Base-by-base conservation (phyloP, 2,888 invertebrate genomes). In the Buathra laborator region DNA sequence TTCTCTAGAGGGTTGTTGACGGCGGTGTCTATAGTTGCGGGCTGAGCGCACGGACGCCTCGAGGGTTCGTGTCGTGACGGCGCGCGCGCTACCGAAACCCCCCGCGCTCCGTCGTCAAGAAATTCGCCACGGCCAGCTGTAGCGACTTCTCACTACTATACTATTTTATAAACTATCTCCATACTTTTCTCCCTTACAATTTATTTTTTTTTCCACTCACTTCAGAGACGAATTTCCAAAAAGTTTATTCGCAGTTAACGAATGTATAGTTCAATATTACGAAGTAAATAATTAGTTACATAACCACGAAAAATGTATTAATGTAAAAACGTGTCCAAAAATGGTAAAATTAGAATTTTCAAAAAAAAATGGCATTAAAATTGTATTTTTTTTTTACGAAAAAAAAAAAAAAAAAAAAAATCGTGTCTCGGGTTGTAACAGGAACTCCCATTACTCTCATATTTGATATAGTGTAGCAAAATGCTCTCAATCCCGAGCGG, bases 61-160 rank as follows among this genome's bases (percentile, higher is more conserved):
- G 84, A 87, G 86, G 83, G 85, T 85, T 59, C 37, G 6, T 37
- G 75, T 75, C 85, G 81, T 78, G 78, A 74, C 74, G 78, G 79
- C 75, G 68, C 75, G 62, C 72, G 71, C 81, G 70, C 66, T 48
- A 16, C 51, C 62, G 75, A 53, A 29, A 66, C n/a, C 44, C 46
- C 37, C 48, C 70, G 56, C 83, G 84, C 85, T 88, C 91, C 89
- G 86, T 84, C 88, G 87, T 83, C 72, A 85, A 81, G 87, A 90
- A 88, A 94, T 94, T 94, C 90, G 93, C 89, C 84, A 93, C 92
- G 93, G 93, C 89, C 93, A 94, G 93, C 93, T 94, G 93, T 86
- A 53, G 29, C 70, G 72, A 83, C 62, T 80, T 76, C 51, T 56
- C 53, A 56, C 59, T 48, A 68, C 44, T 29, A 16, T 6, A 56